Percentiles rank a stretch among this genome's conserved stretches.
These are phyloP conservation scores for Leptinotarsa undecemlineata DNA, from an alignment of 1,140 invertebrate genomes.

Conservation along the genomic window DNA sequence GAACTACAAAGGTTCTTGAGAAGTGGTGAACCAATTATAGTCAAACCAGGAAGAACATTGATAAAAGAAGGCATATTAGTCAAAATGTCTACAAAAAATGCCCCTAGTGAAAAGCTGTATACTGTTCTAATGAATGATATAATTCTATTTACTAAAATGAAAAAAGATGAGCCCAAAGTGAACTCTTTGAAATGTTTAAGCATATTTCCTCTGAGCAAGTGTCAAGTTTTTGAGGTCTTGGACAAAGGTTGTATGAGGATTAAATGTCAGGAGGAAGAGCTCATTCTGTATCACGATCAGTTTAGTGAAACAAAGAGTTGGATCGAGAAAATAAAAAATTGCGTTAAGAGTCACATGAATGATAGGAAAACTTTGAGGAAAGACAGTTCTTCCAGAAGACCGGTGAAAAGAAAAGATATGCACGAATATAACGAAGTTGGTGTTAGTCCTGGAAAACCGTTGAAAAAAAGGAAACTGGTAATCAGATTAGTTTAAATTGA, in stretches of 20 bases:
- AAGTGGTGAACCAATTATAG: constrained; percentile 64
- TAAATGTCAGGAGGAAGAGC: constrained; percentile 61
- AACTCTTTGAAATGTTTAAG: constrained; percentile 62
- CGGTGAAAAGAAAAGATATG: constrained; percentile 59
- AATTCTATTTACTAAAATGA: constrained; percentile 66
- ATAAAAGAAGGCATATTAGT: constrained; percentile 72
- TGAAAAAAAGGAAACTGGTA: constrained; percentile 43
- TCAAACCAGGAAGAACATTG: constrained; percentile 69
- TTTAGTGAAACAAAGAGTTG: constrained; percentile 60
- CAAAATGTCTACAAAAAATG: constrained; percentile 63
- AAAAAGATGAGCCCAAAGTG: constrained; percentile 48
- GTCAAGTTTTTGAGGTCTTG: constrained; percentile 59
- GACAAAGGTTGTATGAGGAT: constrained; percentile 56
- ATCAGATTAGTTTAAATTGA: background rate
- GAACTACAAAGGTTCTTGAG: constrained; percentile 68
- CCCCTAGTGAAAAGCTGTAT: constrained; percentile 55
- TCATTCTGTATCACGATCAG: constrained; percentile 63
- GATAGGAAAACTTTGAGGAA: constrained; percentile 65
- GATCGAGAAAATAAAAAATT: constrained; percentile 60
- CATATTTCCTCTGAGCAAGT: constrained; percentile 66
- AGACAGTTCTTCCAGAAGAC: constrained; percentile 63
- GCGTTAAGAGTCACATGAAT: constrained; percentile 62
- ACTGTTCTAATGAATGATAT: constrained; percentile 63
- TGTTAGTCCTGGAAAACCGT: constrained; percentile 47
- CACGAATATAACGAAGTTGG: constrained; percentile 49